A percentile compares a stretch with the other conserved stretches of the same genome.
These are phyloP conservation scores for Dastarcus helophoroides DNA, from an alignment of 2,888 invertebrate genomes.

Conservation along the genomic window DNA sequence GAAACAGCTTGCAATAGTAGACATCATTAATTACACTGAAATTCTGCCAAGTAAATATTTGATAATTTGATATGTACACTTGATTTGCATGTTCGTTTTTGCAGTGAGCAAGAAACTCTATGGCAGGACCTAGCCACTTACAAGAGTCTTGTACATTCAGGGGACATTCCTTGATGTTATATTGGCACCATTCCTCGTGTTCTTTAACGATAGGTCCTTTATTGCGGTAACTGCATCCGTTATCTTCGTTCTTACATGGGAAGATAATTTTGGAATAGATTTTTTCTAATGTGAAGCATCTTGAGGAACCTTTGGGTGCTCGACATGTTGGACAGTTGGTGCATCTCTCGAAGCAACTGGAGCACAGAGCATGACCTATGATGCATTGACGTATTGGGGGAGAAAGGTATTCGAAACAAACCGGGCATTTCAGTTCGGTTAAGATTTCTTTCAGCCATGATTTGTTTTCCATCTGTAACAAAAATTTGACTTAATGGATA, in stretches of 20 bases:
- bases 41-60: not conserved
- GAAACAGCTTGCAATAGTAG: conserved; percentile 6
- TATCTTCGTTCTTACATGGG: not conserved
- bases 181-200: not conserved
- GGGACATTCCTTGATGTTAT: not conserved
- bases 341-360: not conserved
- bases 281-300: not conserved
- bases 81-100: not conserved
- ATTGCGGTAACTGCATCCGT: not conserved
- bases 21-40: not conserved
- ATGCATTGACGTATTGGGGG: conserved; percentile 2
- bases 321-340: not conserved
- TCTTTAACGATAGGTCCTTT: not conserved
- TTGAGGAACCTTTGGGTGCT: not conserved
- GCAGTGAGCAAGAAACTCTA: not conserved
- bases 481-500: too few species aligned
- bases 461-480: too few species aligned
- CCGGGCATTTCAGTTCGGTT: conserved; percentile 1
- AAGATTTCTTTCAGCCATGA: too few species aligned
- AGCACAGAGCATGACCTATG: not conserved
- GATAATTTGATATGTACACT: not conserved
- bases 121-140: not conserved
- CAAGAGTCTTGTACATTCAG: not conserved
- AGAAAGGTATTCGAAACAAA: not conserved
- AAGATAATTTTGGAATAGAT: conserved; percentile 1